Conservation (phyloP, 1,140 invertebrate genomes). For the Bombus turneri region DNA sequence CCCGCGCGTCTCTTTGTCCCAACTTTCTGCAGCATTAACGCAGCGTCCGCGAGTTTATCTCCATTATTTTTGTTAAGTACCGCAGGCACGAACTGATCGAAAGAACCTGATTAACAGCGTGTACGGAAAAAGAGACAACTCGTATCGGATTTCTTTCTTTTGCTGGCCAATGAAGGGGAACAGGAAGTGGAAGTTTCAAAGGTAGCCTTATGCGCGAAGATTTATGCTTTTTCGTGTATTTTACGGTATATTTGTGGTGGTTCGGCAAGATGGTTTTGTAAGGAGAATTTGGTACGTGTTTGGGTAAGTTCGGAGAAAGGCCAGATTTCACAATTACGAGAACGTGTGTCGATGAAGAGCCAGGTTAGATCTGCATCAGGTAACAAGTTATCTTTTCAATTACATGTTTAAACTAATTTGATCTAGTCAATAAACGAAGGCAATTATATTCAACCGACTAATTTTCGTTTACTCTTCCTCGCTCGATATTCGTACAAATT, state of each 20-base stretch:
- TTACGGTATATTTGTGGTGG: too few species aligned
- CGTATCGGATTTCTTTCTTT: background rate
- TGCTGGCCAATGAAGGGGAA: background rate
- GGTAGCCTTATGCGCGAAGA: background rate
- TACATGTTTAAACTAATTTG: too few species aligned
- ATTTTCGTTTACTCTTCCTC: too few species aligned
- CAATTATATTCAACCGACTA: too few species aligned
- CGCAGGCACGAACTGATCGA: background rate
- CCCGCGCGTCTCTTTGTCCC: slow-evolving; percentile 40
- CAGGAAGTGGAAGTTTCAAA: background rate
- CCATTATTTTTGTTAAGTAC: background rate
- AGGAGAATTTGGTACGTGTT: too few species aligned
- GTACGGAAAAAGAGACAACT: background rate
- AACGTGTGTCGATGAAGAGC: too few species aligned
- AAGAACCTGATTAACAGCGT: background rate
- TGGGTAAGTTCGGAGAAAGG: too few species aligned
- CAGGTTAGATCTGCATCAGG: too few species aligned
- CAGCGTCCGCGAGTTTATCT: background rate
- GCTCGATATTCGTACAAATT: background rate
- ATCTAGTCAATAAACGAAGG: too few species aligned
- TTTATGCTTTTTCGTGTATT: background rate
- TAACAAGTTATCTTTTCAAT: too few species aligned
- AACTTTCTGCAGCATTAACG: slow-evolving; percentile 9
- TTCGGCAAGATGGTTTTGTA: too few species aligned
- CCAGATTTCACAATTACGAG: too few species aligned